phyloP scores from a whole-genome alignment of 2,113 vertebrate genomes.

The Microcebus lehilahytsara region DNA sequence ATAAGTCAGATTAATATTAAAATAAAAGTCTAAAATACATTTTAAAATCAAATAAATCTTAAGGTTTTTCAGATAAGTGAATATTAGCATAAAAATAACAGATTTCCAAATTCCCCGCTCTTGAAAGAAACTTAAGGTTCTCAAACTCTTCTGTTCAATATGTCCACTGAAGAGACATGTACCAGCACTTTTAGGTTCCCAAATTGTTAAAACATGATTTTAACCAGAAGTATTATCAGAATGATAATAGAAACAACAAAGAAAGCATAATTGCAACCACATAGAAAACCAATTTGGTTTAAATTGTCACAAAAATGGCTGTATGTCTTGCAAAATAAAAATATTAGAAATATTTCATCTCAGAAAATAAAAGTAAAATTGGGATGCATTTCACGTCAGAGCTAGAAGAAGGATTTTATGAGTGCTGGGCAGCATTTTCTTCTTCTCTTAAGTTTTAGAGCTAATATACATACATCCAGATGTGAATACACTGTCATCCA shows the following conservation, averaged over 20 bases:
- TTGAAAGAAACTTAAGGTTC: background rate
- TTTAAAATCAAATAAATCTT: background rate
- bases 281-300: conserved; percentile 42
- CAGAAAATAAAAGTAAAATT: conserved; percentile 25
- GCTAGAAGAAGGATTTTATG: background rate
- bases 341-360: conserved; percentile 20
- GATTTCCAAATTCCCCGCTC: background rate
- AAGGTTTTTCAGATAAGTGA: background rate
- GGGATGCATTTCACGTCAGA: background rate
- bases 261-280: background rate
- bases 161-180: background rate
- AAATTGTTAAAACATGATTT: conserved; percentile 5
- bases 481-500: background rate
- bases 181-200: background rate
- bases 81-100: background rate
- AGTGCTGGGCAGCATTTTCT: background rate
- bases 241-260: conserved; percentile 34
- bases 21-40: background rate
- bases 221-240: background rate
- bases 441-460: background rate
- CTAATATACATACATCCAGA: background rate
- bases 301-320: background rate
- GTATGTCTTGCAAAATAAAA: conserved; percentile 4
- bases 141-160: background rate
- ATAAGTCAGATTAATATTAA: background rate